Percentiles rank a stretch among this genome's conserved stretches.
Conservation (phyloP, 2,113 vertebrate genomes). For the Boleophthalmus pectinirostris region DNA sequence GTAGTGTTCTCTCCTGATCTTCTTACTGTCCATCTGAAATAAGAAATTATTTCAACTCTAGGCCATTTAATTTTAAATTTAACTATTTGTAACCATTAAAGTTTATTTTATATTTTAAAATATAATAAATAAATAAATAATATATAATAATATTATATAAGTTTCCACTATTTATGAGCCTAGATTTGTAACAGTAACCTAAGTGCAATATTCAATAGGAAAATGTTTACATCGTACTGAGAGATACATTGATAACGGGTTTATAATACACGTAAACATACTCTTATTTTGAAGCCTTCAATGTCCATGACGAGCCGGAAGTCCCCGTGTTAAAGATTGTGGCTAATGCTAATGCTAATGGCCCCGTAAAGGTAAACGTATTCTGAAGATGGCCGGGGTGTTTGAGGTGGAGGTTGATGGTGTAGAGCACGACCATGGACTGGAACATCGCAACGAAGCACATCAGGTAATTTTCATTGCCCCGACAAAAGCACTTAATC, state of each 20-base stretch:
- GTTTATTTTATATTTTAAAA: too few species aligned
- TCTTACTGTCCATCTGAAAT: neutral
- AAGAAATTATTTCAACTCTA: neutral
- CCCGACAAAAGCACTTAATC: too few species aligned
- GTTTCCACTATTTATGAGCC: too few species aligned
- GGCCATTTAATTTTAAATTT: neutral
- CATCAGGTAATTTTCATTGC: slow-evolving; percentile 60
- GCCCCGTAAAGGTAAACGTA: slow-evolving; percentile 59
- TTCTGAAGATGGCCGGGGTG: slow-evolving; percentile 82
- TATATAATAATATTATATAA: too few species aligned
- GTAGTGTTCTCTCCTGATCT: neutral
- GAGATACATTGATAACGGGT: neutral
- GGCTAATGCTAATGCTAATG: slow-evolving; percentile 61
- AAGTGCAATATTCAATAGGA: too few species aligned
- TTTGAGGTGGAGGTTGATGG: slow-evolving; percentile 84
- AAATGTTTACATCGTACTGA: too few species aligned
- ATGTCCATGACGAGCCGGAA: slow-evolving; percentile 26
- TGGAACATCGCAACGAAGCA: slow-evolving; percentile 65
- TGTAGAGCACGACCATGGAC: slow-evolving; percentile 78
- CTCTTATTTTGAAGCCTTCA: slow-evolving; percentile 51
- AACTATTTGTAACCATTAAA: neutral
- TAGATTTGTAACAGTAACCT: too few species aligned
- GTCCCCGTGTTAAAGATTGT: slow-evolving; percentile 1
- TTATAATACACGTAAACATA: neutral
- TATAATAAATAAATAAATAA: too few species aligned